Base-by-base conservation (phyloP, 2,888 invertebrate genomes). In the Trichacis sp. region DNA sequence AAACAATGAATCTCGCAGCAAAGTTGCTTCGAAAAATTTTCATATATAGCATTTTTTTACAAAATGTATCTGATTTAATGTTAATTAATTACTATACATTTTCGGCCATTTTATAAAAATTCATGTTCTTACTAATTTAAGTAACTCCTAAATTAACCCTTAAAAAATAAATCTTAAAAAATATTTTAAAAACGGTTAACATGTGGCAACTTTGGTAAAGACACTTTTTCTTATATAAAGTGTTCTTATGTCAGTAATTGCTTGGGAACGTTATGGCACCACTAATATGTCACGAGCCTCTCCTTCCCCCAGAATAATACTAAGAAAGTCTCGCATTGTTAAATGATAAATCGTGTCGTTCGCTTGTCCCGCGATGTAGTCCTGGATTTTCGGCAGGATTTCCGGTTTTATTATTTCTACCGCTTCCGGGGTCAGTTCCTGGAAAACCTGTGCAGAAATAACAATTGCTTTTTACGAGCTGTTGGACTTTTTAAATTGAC, bases 331-430 rank as follows among this genome's bases (percentile, higher is more conserved):
- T 24, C 72, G 72, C 76, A 80, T 77, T 1, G 78, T 81, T 36
- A 82, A 63, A 36, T 81, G 77, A 52, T 77, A 77, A 40, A 77
- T 68, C 29, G 81, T 79, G 20, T 77, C 77, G 67, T 81, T 81
- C 15, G 71, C 76, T 52, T 69, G 68, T 14, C 71, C 64, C 0
- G 76, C 73, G 29, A 81, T 74, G 53, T 73, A 78, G 30, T 78
- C 73, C 59, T 77, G 74, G 47, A 82, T 79, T 19, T 67, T 73
- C 5, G 82, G 82, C 49, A 81, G 57, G 55, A 82, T 67, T 45
- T 81, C 81, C 8, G 82, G 82, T 53, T 82, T 82, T 45, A 81
- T 72, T 36, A 80, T 71, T 45, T 81, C 78, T 33, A 82, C 8
- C n/a, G 75, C 77, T 51, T 77, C 72, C 2, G 82, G 82, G 8